Evolutionary conservation across 64 coral and sea anemone species (phyloP).

Genomic region (Stylophora pistillata): DNA sequence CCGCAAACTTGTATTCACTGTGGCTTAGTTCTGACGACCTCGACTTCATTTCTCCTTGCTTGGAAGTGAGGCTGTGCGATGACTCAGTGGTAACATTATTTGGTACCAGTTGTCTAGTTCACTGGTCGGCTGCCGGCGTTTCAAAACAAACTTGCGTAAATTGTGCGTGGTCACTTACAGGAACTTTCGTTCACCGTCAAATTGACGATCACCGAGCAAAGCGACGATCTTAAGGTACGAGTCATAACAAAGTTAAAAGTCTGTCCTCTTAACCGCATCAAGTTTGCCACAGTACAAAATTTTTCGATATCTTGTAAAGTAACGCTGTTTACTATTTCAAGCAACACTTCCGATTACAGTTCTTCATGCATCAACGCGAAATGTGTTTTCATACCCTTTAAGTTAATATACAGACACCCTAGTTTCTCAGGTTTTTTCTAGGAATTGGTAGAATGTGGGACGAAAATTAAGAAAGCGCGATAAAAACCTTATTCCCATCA

Average conservation of each 20-base stretch:
- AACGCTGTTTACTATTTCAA: background rate
- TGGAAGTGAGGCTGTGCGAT: constrained; percentile 46
- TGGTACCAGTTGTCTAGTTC: constrained; percentile 49
- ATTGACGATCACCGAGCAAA: background rate
- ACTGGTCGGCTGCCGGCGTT: background rate
- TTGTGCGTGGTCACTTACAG: constrained; percentile 1
- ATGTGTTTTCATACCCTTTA: background rate
- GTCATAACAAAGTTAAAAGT: background rate
- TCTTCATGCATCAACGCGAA: background rate
- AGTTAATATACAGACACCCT: background rate
- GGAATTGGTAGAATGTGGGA: background rate
- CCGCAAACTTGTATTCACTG: background rate
- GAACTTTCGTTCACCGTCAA: constrained; percentile 7
- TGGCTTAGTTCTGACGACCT: background rate
- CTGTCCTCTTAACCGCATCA: background rate
- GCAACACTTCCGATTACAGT: background rate
- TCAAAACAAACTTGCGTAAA: constrained; percentile 47
- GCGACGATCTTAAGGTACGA: constrained; percentile 5
- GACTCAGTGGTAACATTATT: constrained; percentile 51
- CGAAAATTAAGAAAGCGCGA: background rate
- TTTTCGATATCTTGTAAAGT: background rate
- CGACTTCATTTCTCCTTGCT: background rate
- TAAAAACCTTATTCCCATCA: constrained; percentile 1
- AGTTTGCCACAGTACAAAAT: background rate
- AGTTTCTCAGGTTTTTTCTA: background rate